A percentile compares a stretch with the other conserved stretches of the same genome.
These are phyloP conservation scores for Glareola pratincola DNA, from an alignment of 2,113 vertebrate species.

Conservation along the genomic window DNA sequence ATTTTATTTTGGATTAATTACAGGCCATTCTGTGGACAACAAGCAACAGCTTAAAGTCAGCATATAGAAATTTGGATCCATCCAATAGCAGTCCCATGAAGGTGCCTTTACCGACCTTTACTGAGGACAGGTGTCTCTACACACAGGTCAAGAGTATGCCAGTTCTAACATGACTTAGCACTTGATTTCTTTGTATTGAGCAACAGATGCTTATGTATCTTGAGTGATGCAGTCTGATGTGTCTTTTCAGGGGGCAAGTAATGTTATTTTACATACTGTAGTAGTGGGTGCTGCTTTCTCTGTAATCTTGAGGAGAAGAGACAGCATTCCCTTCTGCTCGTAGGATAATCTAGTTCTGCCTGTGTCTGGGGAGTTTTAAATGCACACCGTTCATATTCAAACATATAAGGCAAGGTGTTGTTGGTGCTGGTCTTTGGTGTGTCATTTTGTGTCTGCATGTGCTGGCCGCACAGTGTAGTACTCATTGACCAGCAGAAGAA, in stretches of 20 bases:
- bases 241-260: neutral
- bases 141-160: accelerated
- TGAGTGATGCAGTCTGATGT: neutral
- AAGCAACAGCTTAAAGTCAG: neutral
- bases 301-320: neutral
- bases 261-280: neutral
- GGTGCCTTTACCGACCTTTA: neutral
- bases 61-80: neutral
- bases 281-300: neutral
- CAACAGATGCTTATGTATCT: neutral
- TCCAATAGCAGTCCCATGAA: neutral
- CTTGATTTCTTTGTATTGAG: neutral
- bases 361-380: neutral
- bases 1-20: neutral
- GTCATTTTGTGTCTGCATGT: neutral
- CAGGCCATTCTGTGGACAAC: neutral
- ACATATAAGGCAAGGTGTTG: neutral
- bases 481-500: neutral
- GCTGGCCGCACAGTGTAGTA: neutral
- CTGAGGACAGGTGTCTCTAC: neutral
- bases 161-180: neutral
- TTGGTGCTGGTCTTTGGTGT: neutral
- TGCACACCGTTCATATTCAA: neutral
- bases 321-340: neutral
- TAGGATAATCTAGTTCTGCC: neutral